A percentile compares a stretch with the other conserved stretches of the same genome.
Evolutionary conservation across 1,140 invertebrate species (phyloP).

Genomic region (Tetragnatha versicolor): DNA sequence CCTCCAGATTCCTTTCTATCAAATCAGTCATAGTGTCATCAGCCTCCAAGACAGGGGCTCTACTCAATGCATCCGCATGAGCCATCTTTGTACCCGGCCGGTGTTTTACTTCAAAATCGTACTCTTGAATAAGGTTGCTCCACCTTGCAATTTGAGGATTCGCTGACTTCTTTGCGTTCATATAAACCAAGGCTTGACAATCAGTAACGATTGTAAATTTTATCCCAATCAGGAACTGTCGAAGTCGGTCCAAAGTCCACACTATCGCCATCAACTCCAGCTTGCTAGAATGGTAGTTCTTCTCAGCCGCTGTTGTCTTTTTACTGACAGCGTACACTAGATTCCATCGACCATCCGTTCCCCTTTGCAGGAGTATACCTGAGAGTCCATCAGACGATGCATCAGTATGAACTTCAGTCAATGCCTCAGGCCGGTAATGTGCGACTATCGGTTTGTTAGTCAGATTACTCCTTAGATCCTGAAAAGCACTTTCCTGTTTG

Average conservation of each 20-base stretch:
- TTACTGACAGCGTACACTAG: slow-evolving; percentile 29
- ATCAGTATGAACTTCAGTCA: slow-evolving; percentile 29
- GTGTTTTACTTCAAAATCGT: slow-evolving; percentile 16
- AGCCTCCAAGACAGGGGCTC: not conserved
- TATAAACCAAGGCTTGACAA: slow-evolving; percentile 5
- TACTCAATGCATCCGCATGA: slow-evolving; percentile 1
- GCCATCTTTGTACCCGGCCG: not conserved
- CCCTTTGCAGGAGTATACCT: slow-evolving; percentile 13
- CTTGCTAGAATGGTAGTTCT: slow-evolving; percentile 27
- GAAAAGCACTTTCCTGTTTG: not conserved
- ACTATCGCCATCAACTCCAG: slow-evolving; percentile 32
- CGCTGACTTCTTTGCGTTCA: not conserved
- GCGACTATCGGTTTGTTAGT: not conserved
- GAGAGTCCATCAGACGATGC: not conserved
- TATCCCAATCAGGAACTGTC: slow-evolving; percentile 15
- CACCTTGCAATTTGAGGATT: slow-evolving; percentile 12
- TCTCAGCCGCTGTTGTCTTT: not conserved
- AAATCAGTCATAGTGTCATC: not conserved
- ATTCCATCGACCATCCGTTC: not conserved
- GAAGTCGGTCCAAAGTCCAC: slow-evolving; percentile 8
- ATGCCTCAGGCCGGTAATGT: not conserved
- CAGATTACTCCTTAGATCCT: not conserved
- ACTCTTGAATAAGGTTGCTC: slow-evolving; percentile 9
- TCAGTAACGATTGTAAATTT: slow-evolving; percentile 38
- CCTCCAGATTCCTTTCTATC: slow-evolving; percentile 7